A percentile compares a stretch with the other conserved stretches of the same genome.
Conservation (phyloP, 2,888 invertebrate genomes). For the Hypomecis atomaria region DNA sequence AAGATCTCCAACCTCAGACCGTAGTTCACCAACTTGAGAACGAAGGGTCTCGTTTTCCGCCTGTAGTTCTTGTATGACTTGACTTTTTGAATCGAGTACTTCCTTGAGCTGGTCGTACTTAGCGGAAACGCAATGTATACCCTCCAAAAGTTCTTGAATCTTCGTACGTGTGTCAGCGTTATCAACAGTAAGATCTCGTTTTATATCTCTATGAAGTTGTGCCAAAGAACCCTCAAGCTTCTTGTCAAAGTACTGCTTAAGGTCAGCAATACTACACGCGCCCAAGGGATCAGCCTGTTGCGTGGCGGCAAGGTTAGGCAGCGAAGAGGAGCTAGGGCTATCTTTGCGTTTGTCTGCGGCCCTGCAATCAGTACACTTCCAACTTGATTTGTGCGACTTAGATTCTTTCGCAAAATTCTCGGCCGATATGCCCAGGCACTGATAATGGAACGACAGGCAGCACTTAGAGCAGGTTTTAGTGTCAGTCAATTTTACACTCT, state of each 20-base stretch:
- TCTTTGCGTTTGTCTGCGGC: too few species aligned
- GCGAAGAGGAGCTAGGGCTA: not conserved
- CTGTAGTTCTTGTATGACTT: not conserved
- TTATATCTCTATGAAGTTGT: constrained; percentile 4
- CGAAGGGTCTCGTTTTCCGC: not conserved
- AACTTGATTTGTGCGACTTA: too few species aligned
- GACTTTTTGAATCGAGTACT: not conserved
- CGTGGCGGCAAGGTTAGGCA: not conserved
- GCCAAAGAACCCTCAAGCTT: constrained; percentile 1
- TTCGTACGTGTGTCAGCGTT: not conserved
- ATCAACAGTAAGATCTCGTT: not conserved
- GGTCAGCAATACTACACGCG: not conserved
- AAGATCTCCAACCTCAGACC: not conserved
- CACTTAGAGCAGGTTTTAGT: too few species aligned
- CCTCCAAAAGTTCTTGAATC: constrained; percentile 4
- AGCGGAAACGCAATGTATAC: too few species aligned
- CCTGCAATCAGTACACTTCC: too few species aligned
- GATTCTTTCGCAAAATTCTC: too few species aligned
- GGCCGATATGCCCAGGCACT: too few species aligned
- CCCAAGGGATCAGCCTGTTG: too few species aligned
- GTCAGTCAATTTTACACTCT: too few species aligned
- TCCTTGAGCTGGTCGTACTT: constrained; percentile 4
- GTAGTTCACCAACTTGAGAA: not conserved
- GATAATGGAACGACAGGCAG: too few species aligned
- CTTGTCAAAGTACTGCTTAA: not conserved